Percentiles rank a stretch among this genome's conserved stretches.
These are phyloP conservation scores for Diadegma fenestrale DNA, from an alignment of 2,888 invertebrate species.

Conservation along the genomic window DNA sequence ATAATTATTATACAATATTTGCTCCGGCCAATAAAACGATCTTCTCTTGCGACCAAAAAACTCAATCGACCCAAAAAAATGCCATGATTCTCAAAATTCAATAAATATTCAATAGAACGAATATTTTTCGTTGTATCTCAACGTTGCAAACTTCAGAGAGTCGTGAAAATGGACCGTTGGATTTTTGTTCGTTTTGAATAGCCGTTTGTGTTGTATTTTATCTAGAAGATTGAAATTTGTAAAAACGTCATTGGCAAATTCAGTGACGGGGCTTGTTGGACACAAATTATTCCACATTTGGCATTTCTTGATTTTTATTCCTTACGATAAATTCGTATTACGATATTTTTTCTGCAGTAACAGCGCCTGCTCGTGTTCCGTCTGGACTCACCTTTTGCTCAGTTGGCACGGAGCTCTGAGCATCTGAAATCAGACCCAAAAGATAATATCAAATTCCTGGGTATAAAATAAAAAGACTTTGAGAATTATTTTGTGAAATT, in stretches of 20 bases:
- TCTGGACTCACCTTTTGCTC: conserved; percentile 73
- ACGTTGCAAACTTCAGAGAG: too few species aligned
- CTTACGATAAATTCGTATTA: neutral
- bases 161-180: too few species aligned
- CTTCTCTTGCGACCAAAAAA: too few species aligned
- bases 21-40: too few species aligned
- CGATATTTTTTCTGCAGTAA: neutral
- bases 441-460: neutral
- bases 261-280: neutral
- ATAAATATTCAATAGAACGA: too few species aligned
- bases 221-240: neutral
- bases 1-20: too few species aligned
- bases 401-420: conserved; percentile 69
- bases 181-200: neutral
- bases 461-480: neutral
- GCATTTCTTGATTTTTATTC: neutral
- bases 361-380: conserved; percentile 9
- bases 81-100: too few species aligned
- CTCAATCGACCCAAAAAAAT: too few species aligned
- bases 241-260: neutral
- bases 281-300: neutral
- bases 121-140: too few species aligned
- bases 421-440: conserved; percentile 65
- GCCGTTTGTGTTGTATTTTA: neutral
- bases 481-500: neutral